Percentiles rank a stretch among this genome's conserved stretches.
These are phyloP conservation scores for Glossosoma conforme DNA, from an alignment of 1,140 invertebrate genomes.

Conservation along the genomic window DNA sequence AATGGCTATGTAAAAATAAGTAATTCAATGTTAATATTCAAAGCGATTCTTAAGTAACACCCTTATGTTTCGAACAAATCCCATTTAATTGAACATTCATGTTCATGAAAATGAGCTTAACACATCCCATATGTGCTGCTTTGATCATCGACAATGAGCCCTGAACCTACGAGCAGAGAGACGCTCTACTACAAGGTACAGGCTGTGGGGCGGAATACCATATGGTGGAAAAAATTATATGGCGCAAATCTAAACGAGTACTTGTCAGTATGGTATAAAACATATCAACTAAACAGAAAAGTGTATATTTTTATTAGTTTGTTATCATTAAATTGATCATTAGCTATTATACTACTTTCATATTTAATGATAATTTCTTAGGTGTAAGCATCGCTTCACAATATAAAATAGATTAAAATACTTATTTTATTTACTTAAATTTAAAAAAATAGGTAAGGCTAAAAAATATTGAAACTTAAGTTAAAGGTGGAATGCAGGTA, in stretches of 20 bases:
- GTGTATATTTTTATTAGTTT: too few relatives aligned
- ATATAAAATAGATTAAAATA: not conserved
- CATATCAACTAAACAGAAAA: too few relatives aligned
- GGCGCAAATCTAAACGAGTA: constrained; percentile 3
- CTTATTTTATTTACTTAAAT: not conserved
- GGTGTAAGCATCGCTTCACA: not conserved
- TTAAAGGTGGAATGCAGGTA: too few relatives aligned
- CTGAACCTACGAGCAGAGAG: too few relatives aligned
- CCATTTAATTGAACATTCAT: constrained; percentile 29
- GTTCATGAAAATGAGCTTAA: constrained; percentile 29
- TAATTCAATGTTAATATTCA: too few relatives aligned
- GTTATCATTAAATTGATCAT: too few relatives aligned
- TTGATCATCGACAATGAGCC: constrained; percentile 13
- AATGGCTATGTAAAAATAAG: too few relatives aligned
- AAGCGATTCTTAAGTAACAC: not conserved
- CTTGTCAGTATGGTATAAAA: not conserved
- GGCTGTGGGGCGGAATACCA: too few relatives aligned
- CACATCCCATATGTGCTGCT: constrained; percentile 25
- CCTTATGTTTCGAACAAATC: constrained; percentile 11
- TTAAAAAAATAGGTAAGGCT: constrained; percentile 1
- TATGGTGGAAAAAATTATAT: constrained; percentile 31
- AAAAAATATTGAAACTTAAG: too few relatives aligned
- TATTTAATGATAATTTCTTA: not conserved
- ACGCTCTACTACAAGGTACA: too few relatives aligned
- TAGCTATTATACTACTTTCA: too few relatives aligned